Percentiles rank a stretch among this genome's conserved stretches.
phyloP scores from a whole-genome alignment of 2,113 vertebrate species.

The Macquaria australasica region DNA sequence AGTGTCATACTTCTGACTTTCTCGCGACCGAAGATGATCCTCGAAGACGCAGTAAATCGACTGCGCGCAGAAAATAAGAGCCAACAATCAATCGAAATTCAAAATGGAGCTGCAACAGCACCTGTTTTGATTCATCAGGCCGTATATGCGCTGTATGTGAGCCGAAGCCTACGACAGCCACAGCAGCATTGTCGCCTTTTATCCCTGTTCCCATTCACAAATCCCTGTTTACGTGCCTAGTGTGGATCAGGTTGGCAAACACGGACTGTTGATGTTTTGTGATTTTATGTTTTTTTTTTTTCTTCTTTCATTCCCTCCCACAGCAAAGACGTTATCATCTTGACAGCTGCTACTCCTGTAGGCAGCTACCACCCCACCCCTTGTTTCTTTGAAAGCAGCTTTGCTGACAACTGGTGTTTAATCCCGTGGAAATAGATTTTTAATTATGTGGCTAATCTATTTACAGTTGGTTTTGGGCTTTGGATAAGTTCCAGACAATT shows the following conservation, averaged over 20 bases:
- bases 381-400: slow-evolving; percentile 70
- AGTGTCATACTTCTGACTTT: not conserved
- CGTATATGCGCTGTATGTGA: slow-evolving; percentile 63
- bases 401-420: slow-evolving; percentile 72
- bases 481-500: slow-evolving; percentile 61
- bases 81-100: slow-evolving; percentile 73
- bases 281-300: not conserved
- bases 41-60: not conserved
- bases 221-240: slow-evolving; percentile 42
- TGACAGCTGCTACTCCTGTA: slow-evolving; percentile 77
- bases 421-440: slow-evolving; percentile 68
- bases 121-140: slow-evolving; percentile 83
- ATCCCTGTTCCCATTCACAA: slow-evolving; percentile 62
- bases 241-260: slow-evolving; percentile 23
- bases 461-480: slow-evolving; percentile 48
- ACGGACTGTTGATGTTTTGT: not conserved
- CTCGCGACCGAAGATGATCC: not conserved
- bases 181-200: slow-evolving; percentile 38
- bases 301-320: not conserved
- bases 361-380: slow-evolving; percentile 75
- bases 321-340: slow-evolving; percentile 48
- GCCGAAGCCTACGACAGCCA: slow-evolving; percentile 24
- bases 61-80: slow-evolving; percentile 30
- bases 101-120: slow-evolving; percentile 83
- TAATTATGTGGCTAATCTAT: slow-evolving; percentile 72